These are phyloP conservation scores for Antechinus flavipes DNA, from an alignment of 2,113 vertebrate species.

Conservation along the genomic window DNA sequence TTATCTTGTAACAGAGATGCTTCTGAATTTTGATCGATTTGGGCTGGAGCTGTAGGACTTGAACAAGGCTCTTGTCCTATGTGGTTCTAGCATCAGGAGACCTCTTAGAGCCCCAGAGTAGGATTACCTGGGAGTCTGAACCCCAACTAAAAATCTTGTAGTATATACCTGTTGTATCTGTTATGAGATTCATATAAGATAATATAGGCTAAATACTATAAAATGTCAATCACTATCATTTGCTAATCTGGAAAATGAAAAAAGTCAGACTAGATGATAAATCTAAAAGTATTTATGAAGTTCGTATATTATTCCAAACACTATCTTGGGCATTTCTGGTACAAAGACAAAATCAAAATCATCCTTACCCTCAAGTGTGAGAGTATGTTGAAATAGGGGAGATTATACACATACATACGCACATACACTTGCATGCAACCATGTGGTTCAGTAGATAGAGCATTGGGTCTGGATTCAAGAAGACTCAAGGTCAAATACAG, in stretches of 20 bases:
- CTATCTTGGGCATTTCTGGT: background rate
- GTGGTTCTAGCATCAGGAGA: background rate
- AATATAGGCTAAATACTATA: background rate
- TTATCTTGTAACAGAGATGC: constrained; percentile 88
- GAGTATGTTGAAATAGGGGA: no score
- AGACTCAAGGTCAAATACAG: background rate
- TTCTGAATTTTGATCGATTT: constrained; percentile 91
- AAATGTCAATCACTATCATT: background rate
- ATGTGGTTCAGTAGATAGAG: background rate
- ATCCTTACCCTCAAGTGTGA: no score
- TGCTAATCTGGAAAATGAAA: background rate
- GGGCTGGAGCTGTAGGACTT: constrained; percentile 71
- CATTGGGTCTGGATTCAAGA: background rate
- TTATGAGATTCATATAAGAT: background rate
- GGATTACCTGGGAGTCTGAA: constrained; percentile 39
- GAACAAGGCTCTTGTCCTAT: constrained; percentile 68
- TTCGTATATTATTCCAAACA: background rate
- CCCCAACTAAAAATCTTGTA: constrained; percentile 42
- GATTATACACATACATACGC: no score
- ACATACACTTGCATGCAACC: no score
- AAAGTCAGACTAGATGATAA: background rate
- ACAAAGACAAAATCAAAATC: background rate
- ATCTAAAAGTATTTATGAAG: background rate
- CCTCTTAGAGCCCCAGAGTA: constrained; percentile 35
- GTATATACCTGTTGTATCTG: background rate